Evolutionary conservation across 2,888 invertebrate species (phyloP), one percentile per base, ranked within the genome.

Genomic region (Volucella bombylans): DNA sequence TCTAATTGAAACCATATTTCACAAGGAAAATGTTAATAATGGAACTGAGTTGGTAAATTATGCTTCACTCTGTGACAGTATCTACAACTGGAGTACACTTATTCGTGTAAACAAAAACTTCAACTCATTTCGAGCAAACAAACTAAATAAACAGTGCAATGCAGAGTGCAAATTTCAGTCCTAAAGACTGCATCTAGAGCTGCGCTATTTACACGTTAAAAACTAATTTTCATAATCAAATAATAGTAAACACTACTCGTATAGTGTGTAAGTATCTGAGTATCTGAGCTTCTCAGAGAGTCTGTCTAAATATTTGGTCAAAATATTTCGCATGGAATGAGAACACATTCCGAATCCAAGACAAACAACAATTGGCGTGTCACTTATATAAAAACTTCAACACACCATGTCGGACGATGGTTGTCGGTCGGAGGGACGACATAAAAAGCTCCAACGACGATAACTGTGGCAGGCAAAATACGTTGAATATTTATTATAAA

Each of bases 401-500:
- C 11, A 65, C 15, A 14, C 14, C 49, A 45, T 18, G 52, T 18
- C 14, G n/a, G 31, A 31, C n/a, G 49, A 31, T 2, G 15, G 31
- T 38, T 14, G 77, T 61, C 68, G 55, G 77, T 61, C 68, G 55
- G 39, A 47, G 54, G 49, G 41, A 61, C 61, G 61, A 52, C 39
- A 38, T 39, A 50, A 39, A 23, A 11, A 39, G 49, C n/a, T 45
- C 39, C 61, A 50, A 49, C 52, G 52, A 50, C 65, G 50, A 54
- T 14, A 14, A 8, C 12, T n/a, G 49, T 15, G 47, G 50, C 39
- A 23, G 31, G 41, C 47, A 62, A 43, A 38, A 52, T 23, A 50
- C 68, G 78, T 78, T 69, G 74, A 74, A 80, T 80, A 67, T 83
- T 83, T 80, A 83, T 83, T 83, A 83, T 83, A 83, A 83, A 83